These are phyloP conservation scores for Lepidostoma basale DNA, from an alignment of 1,140 invertebrate genomes.

Conservation along the genomic window DNA sequence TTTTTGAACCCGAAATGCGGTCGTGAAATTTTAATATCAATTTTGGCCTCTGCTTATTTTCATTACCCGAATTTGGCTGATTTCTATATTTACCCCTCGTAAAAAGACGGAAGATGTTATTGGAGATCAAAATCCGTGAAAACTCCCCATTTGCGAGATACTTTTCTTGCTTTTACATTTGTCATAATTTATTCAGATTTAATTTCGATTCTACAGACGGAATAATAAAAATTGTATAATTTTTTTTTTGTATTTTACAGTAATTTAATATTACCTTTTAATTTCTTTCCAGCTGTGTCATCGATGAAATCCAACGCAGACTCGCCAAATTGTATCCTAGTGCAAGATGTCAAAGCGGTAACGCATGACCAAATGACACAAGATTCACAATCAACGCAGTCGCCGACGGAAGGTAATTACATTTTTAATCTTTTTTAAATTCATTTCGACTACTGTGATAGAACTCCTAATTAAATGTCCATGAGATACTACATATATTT, in stretches of 20 bases:
- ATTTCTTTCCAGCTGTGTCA: slow-evolving; percentile 76
- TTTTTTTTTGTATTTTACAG: too few relatives aligned
- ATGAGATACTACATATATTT: too few relatives aligned
- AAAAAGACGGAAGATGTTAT: slow-evolving; percentile 12
- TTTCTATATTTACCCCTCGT: slow-evolving; percentile 21
- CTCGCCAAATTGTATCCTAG: slow-evolving; percentile 83
- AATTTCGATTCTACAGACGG: background rate
- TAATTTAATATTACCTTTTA: slow-evolving; percentile 43
- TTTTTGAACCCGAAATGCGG: slow-evolving; percentile 38
- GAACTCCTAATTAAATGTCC: too few relatives aligned
- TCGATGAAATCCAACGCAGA: slow-evolving; percentile 84
- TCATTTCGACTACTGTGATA: too few relatives aligned
- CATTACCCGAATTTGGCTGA: slow-evolving; percentile 32
- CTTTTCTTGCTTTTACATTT: too few relatives aligned
- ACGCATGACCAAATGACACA: slow-evolving; percentile 79
- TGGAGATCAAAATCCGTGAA: slow-evolving; percentile 23
- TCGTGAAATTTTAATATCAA: slow-evolving; percentile 45
- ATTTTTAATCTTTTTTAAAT: background rate
- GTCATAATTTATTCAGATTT: background rate
- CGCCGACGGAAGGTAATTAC: slow-evolving; percentile 73
- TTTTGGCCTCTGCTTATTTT: slow-evolving; percentile 36
- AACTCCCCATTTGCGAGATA: slow-evolving; percentile 7
- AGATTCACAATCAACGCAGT: slow-evolving; percentile 73
- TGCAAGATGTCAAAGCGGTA: slow-evolving; percentile 87
- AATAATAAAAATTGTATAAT: background rate